Percentiles rank a stretch among this genome's conserved stretches.
These are phyloP conservation scores for Myzus persicae DNA, from an alignment of 1,140 invertebrate genomes.

Conservation along the genomic window DNA sequence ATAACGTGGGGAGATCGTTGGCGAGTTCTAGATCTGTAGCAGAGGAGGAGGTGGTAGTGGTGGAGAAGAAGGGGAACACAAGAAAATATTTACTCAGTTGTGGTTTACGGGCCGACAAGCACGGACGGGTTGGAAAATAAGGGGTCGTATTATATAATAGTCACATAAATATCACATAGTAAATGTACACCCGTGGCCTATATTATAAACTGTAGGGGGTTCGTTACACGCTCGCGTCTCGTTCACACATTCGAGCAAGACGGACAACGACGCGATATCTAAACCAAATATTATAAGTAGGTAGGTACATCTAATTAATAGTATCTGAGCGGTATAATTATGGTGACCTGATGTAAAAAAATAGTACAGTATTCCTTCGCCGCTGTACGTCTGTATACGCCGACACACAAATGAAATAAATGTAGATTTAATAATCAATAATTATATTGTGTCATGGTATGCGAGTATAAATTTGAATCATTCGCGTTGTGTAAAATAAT, in stretches of 20 bases:
- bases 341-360: too few species aligned
- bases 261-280: neutral
- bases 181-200: neutral
- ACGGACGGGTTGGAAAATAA: neutral
- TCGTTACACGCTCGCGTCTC: neutral
- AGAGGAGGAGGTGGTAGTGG: too few species aligned
- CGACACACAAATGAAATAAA: neutral
- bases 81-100: conserved; percentile 55
- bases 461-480: too few species aligned
- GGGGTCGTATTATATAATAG: neutral
- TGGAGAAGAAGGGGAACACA: neutral
- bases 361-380: neutral
- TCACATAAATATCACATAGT: neutral
- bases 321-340: too few species aligned
- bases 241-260: neutral
- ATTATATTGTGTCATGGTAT: neutral
- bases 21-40: neutral
- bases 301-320: too few species aligned
- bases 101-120: neutral
- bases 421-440: neutral
- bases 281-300: neutral
- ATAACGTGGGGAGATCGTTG: neutral
- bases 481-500: neutral
- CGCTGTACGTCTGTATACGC: too few species aligned
- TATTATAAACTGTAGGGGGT: neutral